Evolutionary conservation across 2,113 vertebrate species (phyloP), one percentile per base, ranked within the genome.

Genomic region (Nothoprocta pentlandii): DNA sequence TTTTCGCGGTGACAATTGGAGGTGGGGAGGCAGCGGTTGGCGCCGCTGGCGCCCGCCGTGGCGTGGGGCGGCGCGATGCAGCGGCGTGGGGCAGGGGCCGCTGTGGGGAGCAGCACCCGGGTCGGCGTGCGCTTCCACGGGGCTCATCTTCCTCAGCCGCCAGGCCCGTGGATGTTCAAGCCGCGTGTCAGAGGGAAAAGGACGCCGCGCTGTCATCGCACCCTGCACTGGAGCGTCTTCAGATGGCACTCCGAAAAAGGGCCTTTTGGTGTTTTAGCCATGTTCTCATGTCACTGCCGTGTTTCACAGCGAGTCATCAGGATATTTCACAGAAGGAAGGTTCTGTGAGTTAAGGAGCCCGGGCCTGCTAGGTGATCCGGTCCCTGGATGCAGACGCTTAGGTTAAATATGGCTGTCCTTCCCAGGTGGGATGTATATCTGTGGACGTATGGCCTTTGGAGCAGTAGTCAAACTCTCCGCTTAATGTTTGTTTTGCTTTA

Each of bases 101-200:
- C 36, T 30, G 62, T 89, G 83, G 67, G 82, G 68, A 94, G 71
- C 8, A 4, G 36, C 62, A 87, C 51, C 85, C 81, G 44, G 1
- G 7, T 39, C 36, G 6, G 36, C 36, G 36, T 39, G 36, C 36
- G 36, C 36, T 39, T 7, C 36, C 36, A 39, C 36, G 36, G 36
- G 36, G 36, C 36, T 39, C 36, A 6, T 77, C 63, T 85, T 51
- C 32, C 20, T 84, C 44, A 86, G 41, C 66, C 71, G 79, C 54
- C 85, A 64, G 62, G 68, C 75, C 80, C 88, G 46, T 70, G 85
- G 75, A 70, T 85, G 76, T 95, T 90, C 88, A 94, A 95, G 88
- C 39, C 69, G n/a, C 70, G 46, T 54, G 26, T 94, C 62, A 62
- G 39, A 79, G 47, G 61, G 69, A 51, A 64, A 30, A 84, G 36